phyloP scores from a whole-genome alignment of 2,888 invertebrate genomes.

The Heterodera filipjevi region DNA sequence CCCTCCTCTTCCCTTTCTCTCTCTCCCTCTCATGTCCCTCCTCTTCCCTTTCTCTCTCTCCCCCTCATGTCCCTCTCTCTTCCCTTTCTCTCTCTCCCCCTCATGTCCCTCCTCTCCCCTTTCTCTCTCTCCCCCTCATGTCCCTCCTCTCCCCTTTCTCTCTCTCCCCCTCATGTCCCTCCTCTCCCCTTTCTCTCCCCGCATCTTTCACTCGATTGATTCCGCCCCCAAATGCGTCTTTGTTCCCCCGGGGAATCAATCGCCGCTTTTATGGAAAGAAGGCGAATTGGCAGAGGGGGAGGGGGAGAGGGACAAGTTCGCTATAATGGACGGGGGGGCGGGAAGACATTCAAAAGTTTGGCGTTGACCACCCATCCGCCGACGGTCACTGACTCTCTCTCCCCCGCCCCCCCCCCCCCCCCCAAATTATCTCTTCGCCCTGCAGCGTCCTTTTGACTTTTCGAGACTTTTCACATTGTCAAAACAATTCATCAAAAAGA shows the following conservation, averaged over 20 bases:
- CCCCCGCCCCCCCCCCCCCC: neutral
- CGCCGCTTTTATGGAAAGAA: neutral
- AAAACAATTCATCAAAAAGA: no score
- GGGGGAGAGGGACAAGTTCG: neutral
- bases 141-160: neutral
- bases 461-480: no score
- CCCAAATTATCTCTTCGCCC: neutral
- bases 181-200: neutral
- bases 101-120: no score
- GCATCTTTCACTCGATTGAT: neutral
- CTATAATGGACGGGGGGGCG: neutral
- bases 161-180: no score
- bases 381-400: neutral
- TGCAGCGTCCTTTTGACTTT: neutral
- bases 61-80: neutral
- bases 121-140: no score
- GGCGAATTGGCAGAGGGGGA: neutral
- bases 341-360: neutral
- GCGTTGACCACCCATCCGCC: neutral
- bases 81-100: neutral
- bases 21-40: no score
- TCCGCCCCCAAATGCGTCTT: neutral
- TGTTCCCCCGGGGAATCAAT: conserved; percentile 1
- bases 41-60: neutral
- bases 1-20: no score